Evolutionary conservation across 2,113 vertebrate species (phyloP).

Genomic region (Amia ocellicauda): DNA sequence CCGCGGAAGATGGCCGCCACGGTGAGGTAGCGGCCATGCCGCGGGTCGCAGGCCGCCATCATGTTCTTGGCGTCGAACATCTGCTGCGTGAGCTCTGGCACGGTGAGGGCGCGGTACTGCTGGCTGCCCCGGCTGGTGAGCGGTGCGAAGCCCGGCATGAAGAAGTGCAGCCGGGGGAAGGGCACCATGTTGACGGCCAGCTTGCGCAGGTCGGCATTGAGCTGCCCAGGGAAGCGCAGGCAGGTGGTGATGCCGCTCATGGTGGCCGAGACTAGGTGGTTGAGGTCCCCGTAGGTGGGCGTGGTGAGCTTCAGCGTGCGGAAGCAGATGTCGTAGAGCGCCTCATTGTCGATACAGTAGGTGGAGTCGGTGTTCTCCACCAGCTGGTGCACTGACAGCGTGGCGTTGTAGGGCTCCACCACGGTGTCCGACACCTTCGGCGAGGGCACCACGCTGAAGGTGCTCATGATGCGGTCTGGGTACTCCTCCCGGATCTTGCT

Average conservation of each 20-base stretch:
- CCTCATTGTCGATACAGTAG: slow-evolving; percentile 28
- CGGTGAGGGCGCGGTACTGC: too few species aligned
- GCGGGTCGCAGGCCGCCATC: slow-evolving; percentile 68
- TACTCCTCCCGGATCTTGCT: slow-evolving; percentile 31
- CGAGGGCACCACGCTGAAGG: slow-evolving; percentile 27
- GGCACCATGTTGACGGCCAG: slow-evolving; percentile 97
- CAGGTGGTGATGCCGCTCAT: too few species aligned
- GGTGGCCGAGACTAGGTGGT: too few species aligned
- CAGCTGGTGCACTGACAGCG: slow-evolving; percentile 26
- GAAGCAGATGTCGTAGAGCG: slow-evolving; percentile 28
- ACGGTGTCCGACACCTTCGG: slow-evolving; percentile 25
- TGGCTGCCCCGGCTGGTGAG: too few species aligned
- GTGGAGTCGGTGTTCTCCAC: slow-evolving; percentile 28
- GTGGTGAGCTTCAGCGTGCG: slow-evolving; percentile 25
- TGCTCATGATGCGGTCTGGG: slow-evolving; percentile 29
- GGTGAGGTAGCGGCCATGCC: slow-evolving; percentile 65
- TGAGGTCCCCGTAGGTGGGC: too few species aligned
- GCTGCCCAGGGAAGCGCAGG: too few species aligned
- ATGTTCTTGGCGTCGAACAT: slow-evolving; percentile 73
- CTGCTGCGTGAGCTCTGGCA: slow-evolving; percentile 70
- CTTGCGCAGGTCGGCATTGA: slow-evolving; percentile 93
- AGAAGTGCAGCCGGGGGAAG: slow-evolving; percentile 95
- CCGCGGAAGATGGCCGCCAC: slow-evolving; percentile 65
- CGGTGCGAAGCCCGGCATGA: slow-evolving; percentile 91
- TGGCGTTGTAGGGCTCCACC: slow-evolving; percentile 28